Percentiles rank a stretch among this genome's conserved stretches.
phyloP scores from a whole-genome alignment of 2,888 invertebrate species.

The Heliconius cydno region DNA sequence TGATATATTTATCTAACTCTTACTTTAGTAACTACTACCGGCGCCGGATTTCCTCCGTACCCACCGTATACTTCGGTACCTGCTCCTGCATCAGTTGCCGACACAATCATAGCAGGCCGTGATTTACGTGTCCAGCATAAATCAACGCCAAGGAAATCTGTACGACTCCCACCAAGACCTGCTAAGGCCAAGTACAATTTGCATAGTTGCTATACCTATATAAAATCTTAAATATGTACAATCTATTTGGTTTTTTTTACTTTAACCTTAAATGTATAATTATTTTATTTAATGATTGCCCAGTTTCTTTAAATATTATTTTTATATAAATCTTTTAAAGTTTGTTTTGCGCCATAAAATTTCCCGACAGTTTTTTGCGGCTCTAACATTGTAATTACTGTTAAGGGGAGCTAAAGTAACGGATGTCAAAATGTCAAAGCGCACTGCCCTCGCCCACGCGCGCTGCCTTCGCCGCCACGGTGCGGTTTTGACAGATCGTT shows the following conservation, averaged over 20 bases:
- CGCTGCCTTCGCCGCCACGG: slow-evolving; percentile 69
- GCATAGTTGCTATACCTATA: neutral
- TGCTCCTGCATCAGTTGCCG: slow-evolving; percentile 68
- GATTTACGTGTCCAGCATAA: slow-evolving; percentile 66
- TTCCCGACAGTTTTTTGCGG: neutral
- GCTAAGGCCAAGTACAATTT: slow-evolving; percentile 69
- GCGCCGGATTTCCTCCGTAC: slow-evolving; percentile 64
- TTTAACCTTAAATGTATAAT: too few species aligned
- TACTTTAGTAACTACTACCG: slow-evolving; percentile 27
- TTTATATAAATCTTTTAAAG: neutral
- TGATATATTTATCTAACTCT: too few species aligned
- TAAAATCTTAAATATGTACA: neutral
- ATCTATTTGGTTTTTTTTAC: too few species aligned
- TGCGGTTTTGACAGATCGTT: slow-evolving; percentile 68
- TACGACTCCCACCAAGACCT: slow-evolving; percentile 65
- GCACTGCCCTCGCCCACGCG: slow-evolving; percentile 61
- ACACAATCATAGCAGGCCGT: slow-evolving; percentile 70
- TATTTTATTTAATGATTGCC: too few species aligned
- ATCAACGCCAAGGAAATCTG: slow-evolving; percentile 54
- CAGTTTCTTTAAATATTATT: neutral
- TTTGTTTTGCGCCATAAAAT: neutral
- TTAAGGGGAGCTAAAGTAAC: slow-evolving; percentile 73
- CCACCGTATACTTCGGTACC: slow-evolving; percentile 65
- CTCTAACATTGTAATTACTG: neutral
- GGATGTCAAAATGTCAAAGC: slow-evolving; percentile 64